phyloP scores from a whole-genome alignment of 2,797 vertebrate genomes.

The Enteromius treurensis region DNA sequence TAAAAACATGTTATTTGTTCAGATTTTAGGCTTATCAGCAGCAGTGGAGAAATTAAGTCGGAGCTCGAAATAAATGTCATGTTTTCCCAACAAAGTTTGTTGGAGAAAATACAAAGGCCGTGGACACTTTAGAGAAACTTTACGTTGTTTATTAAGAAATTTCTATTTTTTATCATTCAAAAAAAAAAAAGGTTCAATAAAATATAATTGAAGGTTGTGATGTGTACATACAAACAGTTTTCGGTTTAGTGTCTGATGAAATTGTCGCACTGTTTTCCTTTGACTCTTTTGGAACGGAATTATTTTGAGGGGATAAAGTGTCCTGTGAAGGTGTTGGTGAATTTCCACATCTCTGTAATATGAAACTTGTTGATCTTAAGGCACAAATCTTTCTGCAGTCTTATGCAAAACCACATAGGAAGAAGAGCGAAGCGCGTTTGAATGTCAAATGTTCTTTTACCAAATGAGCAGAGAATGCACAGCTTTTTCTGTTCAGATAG shows the following conservation, averaged over 20 bases:
- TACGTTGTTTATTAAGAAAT: not conserved
- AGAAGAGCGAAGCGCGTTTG: slow-evolving; percentile 41
- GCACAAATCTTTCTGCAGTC: not conserved
- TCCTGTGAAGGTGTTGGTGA: not conserved
- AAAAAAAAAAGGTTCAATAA: not conserved
- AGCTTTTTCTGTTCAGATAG: not conserved
- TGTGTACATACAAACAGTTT: too few species aligned
- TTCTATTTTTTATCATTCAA: not conserved
- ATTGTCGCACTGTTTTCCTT: not conserved
- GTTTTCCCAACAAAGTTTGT: not conserved
- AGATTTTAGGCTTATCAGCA: not conserved
- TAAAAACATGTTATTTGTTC: not conserved
- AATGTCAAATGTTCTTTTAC: slow-evolving; percentile 54
- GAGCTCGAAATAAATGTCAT: not conserved
- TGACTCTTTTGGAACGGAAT: not conserved
- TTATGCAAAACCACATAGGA: slow-evolving; percentile 52
- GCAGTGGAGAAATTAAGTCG: not conserved
- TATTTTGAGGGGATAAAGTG: not conserved
- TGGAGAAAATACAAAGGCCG: not conserved
- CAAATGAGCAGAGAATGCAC: not conserved
- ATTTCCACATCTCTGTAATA: not conserved
- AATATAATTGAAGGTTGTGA: not conserved
- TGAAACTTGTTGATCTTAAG: slow-evolving; percentile 2
- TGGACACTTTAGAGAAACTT: not conserved
- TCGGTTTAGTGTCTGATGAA: not conserved